Base-by-base conservation (phyloP, 2,888 invertebrate species). In the Lissocephala sabroskyi region DNA sequence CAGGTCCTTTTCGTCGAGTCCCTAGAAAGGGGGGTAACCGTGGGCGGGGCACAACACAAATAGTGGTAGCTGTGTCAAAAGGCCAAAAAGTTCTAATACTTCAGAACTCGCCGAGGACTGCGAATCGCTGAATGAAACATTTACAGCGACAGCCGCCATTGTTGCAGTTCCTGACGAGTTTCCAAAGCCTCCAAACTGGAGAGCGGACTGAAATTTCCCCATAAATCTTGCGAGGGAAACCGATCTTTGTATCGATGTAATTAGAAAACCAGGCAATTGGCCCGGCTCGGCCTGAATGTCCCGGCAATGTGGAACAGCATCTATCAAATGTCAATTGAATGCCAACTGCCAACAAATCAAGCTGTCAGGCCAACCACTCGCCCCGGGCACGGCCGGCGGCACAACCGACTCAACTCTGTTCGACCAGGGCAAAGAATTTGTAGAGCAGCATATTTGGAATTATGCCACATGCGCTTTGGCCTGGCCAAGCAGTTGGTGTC, bases 321-420 rank as follows among this genome's bases (percentile, higher is more conserved):
- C 73, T 66, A 74, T 74, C 73, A 74, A 73, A 59, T 56, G 73
- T 71, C 73, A 75, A 65, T 74, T 75, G 73, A 65, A 65, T 59
- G 71, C 73, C 71, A 71, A 65, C 71, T 73, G 75, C 68, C 73
- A 75, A 73, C 73, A 73, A 73, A 73, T 74, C 73, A 75, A 74
- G 73, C 71, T 74, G 73, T 73, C 73, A 73, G 57, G 57, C 58
- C 53, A 17, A 48, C 45, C 45, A 52, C 44, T 43, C 42, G 40
- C 30, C 39, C n/a, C 23, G 17, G 14, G 37, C 36, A 36, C 3
- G 17, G 37, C 18, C 5, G 30, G 6, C 23, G 7, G 23, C 33
- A 39, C 52, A 63, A 53, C 45, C 71, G 59, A 35, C 56, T 52
- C 56, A 43, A 35, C 56, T 52, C 56, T 41, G 49, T 64, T 59